Evolutionary conservation across 2,113 vertebrate genomes (phyloP).

Genomic region (Sterrhoptilus dennistouni): DNA sequence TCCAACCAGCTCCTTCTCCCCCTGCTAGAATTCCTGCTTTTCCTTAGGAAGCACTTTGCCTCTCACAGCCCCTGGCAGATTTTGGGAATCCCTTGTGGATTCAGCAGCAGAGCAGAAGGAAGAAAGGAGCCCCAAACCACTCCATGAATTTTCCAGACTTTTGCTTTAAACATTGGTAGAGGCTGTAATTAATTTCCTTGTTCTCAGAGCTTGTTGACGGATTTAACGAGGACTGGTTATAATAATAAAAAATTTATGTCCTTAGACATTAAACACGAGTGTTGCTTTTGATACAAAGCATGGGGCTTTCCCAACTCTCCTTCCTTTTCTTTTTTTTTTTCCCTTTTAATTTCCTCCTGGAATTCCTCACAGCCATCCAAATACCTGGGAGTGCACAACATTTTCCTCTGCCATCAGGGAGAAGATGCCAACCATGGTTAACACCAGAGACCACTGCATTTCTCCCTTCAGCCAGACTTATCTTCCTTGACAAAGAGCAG

Average conservation of each 20-base stretch:
- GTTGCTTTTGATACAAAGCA: not conserved
- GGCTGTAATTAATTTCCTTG: constrained; percentile 21
- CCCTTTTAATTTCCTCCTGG: constrained; percentile 12
- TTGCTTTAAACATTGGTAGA: not conserved
- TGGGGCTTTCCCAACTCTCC: not conserved
- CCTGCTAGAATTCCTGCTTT: not conserved
- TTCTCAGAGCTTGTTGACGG: not conserved
- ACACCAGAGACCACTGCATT: not conserved
- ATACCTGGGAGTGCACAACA: not conserved
- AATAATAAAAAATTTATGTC: constrained; percentile 39
- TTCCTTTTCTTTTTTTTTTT: not conserved
- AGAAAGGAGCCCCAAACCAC: not conserved
- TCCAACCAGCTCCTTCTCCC: not conserved
- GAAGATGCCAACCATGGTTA: not conserved
- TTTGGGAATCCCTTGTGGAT: not conserved
- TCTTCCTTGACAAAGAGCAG: not conserved
- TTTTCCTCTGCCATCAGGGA: not conserved
- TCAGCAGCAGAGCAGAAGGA: not conserved
- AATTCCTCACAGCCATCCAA: not conserved
- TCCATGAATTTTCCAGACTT: not conserved
- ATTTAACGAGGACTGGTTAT: not conserved
- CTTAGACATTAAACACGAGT: not conserved
- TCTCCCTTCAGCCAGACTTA: not conserved
- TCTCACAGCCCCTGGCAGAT: not conserved
- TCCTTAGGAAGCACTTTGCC: not conserved